Evolutionary conservation across 2,113 vertebrate species (phyloP).

Genomic region (Rhynchomys soricoides): DNA sequence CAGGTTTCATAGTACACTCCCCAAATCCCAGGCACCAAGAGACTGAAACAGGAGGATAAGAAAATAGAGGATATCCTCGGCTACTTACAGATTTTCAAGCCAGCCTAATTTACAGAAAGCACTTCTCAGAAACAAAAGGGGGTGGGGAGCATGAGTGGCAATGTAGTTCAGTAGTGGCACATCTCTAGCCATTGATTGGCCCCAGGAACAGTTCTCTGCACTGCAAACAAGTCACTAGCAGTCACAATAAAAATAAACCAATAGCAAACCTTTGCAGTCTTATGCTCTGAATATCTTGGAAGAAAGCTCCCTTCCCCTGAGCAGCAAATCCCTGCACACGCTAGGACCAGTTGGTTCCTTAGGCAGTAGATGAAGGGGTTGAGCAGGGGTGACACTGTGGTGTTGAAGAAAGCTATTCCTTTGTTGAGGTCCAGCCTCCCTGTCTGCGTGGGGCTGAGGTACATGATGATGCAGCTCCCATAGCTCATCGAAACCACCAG

Average conservation of each 20-base stretch:
- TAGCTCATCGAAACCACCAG: background rate
- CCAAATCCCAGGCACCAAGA: background rate
- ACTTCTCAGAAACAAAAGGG: background rate
- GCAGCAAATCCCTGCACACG: background rate
- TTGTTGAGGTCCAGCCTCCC: background rate
- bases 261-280: background rate
- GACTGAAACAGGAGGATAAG: background rate
- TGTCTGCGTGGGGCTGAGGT: background rate
- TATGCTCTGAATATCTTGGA: background rate
- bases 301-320: background rate
- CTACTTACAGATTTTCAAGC: background rate
- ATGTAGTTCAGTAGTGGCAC: background rate
- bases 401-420: background rate
- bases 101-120: background rate
- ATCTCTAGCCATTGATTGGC: background rate
- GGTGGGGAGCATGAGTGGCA: too few relatives aligned
- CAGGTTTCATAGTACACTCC: background rate
- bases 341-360: background rate
- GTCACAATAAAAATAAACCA: background rate
- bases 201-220: too few relatives aligned
- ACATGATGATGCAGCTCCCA: background rate
- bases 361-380: conserved; percentile 8
- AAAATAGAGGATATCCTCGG: background rate
- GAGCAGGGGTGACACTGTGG: background rate
- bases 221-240: background rate